Conservation (phyloP, 2,888 invertebrate genomes). For the Colostygia pectinataria region DNA sequence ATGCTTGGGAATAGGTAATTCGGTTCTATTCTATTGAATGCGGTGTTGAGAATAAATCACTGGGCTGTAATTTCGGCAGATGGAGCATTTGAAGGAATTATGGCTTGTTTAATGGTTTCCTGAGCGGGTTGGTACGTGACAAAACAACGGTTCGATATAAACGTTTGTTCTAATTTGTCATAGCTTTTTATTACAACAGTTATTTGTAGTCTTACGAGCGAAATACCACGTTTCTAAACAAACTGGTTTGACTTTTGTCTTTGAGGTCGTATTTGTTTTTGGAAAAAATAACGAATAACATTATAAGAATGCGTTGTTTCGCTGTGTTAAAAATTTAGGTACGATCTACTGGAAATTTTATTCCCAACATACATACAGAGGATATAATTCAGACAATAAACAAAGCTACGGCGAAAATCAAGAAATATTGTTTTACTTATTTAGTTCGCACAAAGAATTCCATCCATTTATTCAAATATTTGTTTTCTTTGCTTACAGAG, state of each 20-base stretch:
- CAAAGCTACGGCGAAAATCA: too few relatives aligned
- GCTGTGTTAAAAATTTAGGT: too few relatives aligned
- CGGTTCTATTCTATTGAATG: conserved; percentile 63
- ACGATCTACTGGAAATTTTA: too few relatives aligned
- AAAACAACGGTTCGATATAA: conserved; percentile 4
- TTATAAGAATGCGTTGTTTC: too few relatives aligned
- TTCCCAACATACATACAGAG: too few relatives aligned
- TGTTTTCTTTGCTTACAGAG: conserved; percentile 16
- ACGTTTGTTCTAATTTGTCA: conserved; percentile 3
- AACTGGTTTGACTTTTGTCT: too few relatives aligned
- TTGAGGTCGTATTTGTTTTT: too few relatives aligned
- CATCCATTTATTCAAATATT: conserved; percentile 17
- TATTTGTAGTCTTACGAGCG: too few relatives aligned
- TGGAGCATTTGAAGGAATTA: conserved; percentile 40
- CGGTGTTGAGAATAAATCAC: conserved; percentile 59
- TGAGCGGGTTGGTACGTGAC: conserved; percentile 18
- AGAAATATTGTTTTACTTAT: neutral
- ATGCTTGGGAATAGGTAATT: conserved; percentile 58
- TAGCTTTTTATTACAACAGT: too few relatives aligned
- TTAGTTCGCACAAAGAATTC: conserved; percentile 13
- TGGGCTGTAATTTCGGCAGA: conserved; percentile 45
- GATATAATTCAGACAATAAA: too few relatives aligned
- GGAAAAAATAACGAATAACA: too few relatives aligned
- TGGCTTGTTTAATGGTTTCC: conserved; percentile 32
- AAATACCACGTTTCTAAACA: too few relatives aligned